Conservation (phyloP, 2,113 vertebrate species). For the Puma concolor region DNA sequence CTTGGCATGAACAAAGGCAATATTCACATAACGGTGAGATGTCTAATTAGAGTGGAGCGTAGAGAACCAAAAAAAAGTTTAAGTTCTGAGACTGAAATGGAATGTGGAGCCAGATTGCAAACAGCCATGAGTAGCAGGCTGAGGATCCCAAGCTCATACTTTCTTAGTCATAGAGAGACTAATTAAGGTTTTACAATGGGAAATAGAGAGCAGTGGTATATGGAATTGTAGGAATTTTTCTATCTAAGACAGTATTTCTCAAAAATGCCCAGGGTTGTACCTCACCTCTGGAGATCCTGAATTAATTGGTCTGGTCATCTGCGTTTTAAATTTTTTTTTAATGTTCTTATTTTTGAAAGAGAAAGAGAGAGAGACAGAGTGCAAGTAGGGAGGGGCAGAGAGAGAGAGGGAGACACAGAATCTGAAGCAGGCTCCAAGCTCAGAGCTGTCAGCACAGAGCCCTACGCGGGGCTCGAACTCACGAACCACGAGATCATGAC, state of each 20-base stretch:
- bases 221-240: background rate
- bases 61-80: background rate
- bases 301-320: background rate
- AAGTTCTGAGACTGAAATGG: background rate
- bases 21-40: background rate
- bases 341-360: no score
- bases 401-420: no score
- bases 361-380: no score
- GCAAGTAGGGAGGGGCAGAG: no score
- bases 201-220: background rate
- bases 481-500: no score
- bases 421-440: no score
- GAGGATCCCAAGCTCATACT: background rate
- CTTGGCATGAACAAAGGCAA: background rate
- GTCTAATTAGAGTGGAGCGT: background rate
- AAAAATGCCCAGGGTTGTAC: background rate
- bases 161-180: background rate
- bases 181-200: constrained; percentile 1
- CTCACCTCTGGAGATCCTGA: background rate
- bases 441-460: no score
- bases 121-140: background rate
- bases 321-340: no score
- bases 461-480: no score
- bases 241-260: background rate
- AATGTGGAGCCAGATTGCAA: background rate